These are phyloP conservation scores for Gavia stellata DNA, from an alignment of 2,113 vertebrate genomes.

Conservation along the genomic window DNA sequence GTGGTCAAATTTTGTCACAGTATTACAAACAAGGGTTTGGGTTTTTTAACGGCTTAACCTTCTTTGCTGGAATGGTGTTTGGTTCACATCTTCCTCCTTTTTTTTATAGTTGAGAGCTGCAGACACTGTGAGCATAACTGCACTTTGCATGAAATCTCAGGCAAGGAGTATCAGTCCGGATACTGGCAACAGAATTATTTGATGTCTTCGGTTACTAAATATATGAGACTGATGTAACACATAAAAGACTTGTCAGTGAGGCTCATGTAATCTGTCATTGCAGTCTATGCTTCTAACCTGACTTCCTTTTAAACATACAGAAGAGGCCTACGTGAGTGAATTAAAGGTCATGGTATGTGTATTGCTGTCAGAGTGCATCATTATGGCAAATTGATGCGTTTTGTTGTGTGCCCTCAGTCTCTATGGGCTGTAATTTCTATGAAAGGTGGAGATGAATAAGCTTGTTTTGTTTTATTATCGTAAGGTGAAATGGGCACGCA, in stretches of 20 bases:
- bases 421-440: background rate
- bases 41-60: background rate
- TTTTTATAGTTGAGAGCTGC: background rate
- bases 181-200: background rate
- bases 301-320: background rate
- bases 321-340: background rate
- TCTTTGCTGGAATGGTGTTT: background rate
- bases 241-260: background rate
- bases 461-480: background rate
- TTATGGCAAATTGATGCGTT: background rate
- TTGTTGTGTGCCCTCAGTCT: background rate
- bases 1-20: background rate
- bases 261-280: background rate
- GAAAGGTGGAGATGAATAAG: background rate
- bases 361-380: background rate
- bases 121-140: background rate
- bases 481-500: background rate
- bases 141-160: background rate
- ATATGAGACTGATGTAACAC: background rate
- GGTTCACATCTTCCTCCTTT: background rate
- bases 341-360: background rate
- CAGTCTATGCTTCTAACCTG: background rate
- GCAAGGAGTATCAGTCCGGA: background rate
- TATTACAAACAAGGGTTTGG: background rate
- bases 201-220: background rate